Base-by-base conservation (phyloP, 1,140 invertebrate species). In the Chelonus insularis region DNA sequence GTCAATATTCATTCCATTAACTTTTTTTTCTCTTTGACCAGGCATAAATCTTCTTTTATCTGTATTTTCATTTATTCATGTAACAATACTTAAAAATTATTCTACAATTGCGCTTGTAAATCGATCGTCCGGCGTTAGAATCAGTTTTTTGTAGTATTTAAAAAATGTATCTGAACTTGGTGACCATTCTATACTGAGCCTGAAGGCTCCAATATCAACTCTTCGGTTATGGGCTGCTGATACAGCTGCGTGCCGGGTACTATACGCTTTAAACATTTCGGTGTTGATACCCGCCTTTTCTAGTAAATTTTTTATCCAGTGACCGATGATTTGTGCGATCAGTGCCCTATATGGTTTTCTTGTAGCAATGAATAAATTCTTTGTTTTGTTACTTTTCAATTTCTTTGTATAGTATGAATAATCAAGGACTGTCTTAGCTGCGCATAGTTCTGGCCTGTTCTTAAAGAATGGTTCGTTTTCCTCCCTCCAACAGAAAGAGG, bases 381-480 rank as follows among this genome's bases (percentile, higher is more conserved):
- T 36, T 6, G 66, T 43, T 6, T 25, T 48, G n/a, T 64, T n/a
- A 18, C 41, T 54, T 54, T 58, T 18, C 1, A 61, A 6, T 14
- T 43, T 8, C 32, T 57, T 55, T 6, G 66, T 63, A 12, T 8
- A 41, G 32, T 63, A 43, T 1, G 68, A 47, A 55, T 68, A 66
- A 14, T 36, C 37, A 48, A 43, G 8, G 7, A 70, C 11, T 5
- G 57, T 59, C 1, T 14, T 7, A 0, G 64, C 66, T 8, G 63
- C 54, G 34, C 66, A 70, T 18, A 68, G 11, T n/a, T 54, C 21
- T 14, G 60, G 62, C 4, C 55, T 58, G 4, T 52, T 43, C 4
- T 11, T 32, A 20, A 66, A 65, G 52, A 64, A 63, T 2, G 64
- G 62, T 37, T n/a, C n/a, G n/a, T n/a, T n/a, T n/a, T n/a, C n/a